These are phyloP conservation scores for Zosterops pallidus DNA, from an alignment of 2,113 vertebrate genomes.

Conservation along the genomic window DNA sequence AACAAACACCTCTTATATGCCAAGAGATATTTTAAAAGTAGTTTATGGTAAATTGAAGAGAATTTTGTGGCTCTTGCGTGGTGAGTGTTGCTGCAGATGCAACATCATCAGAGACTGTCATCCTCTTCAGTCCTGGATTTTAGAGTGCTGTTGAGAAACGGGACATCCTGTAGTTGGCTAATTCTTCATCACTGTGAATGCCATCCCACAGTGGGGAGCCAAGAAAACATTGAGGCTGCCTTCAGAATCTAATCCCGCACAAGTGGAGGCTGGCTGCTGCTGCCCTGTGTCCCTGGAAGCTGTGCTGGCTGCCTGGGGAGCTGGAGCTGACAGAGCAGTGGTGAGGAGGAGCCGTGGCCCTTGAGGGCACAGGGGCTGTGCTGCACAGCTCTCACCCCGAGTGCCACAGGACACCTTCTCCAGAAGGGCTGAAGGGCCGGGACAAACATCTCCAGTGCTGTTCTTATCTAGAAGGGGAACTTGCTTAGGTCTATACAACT, in stretches of 20 bases:
- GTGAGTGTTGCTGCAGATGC: not conserved
- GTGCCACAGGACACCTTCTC: not conserved
- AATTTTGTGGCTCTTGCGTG: not conserved
- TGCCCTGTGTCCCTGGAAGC: not conserved
- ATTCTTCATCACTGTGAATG: not conserved
- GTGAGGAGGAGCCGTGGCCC: not conserved
- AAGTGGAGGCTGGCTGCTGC: not conserved
- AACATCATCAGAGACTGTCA: not conserved
- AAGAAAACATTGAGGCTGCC: not conserved
- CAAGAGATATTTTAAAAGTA: not conserved
- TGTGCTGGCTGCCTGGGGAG: not conserved
- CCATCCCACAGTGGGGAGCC: not conserved
- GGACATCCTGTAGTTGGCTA: not conserved
- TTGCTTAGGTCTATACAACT: not conserved
- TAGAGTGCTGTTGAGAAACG: not conserved
- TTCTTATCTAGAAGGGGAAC: not conserved
- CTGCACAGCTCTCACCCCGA: accelerated
- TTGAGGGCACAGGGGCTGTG: accelerated
- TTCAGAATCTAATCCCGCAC: not conserved
- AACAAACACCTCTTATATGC: not conserved
- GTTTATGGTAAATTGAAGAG: not conserved
- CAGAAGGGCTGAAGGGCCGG: accelerated
- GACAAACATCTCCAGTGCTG: not conserved
- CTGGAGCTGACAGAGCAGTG: not conserved
- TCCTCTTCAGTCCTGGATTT: not conserved